Evolutionary conservation across 2,113 vertebrate species (phyloP).

Genomic region (Nannospalax galili): DNA sequence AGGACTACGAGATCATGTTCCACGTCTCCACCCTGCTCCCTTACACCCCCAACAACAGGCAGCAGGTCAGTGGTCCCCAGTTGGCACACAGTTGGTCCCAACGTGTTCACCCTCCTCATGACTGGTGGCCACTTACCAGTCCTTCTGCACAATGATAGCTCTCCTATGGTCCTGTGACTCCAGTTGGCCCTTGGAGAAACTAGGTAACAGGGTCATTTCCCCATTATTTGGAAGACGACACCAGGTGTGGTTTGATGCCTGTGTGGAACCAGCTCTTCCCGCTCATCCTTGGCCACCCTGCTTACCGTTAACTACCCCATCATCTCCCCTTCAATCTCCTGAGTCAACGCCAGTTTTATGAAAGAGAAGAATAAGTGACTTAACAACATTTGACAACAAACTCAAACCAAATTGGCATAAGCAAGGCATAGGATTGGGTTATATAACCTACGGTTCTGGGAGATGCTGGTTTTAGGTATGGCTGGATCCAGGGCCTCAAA

Average conservation of each 20-base stretch:
- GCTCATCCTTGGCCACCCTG: neutral
- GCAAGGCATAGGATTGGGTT: neutral
- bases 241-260: neutral
- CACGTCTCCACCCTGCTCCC: conserved; percentile 98
- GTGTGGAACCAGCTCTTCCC: neutral
- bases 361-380: neutral
- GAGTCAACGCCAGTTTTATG: neutral
- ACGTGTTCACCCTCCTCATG: rapidly evolving
- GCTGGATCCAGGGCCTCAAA: neutral
- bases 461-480: neutral
- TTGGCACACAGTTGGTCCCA: neutral
- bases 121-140: neutral
- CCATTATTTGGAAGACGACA: neutral
- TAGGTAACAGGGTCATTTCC: rapidly evolving
- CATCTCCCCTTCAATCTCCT: neutral
- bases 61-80: conserved; percentile 89
- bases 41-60: conserved; percentile 96
- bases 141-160: rapidly evolving
- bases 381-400: neutral
- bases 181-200: neutral
- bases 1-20: conserved; percentile 98
- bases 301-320: neutral
- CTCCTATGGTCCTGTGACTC: rapidly evolving
- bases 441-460: neutral
- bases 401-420: neutral